These are phyloP conservation scores for Atlantisia rogersi DNA, from an alignment of 2,113 vertebrate genomes.

Conservation along the genomic window DNA sequence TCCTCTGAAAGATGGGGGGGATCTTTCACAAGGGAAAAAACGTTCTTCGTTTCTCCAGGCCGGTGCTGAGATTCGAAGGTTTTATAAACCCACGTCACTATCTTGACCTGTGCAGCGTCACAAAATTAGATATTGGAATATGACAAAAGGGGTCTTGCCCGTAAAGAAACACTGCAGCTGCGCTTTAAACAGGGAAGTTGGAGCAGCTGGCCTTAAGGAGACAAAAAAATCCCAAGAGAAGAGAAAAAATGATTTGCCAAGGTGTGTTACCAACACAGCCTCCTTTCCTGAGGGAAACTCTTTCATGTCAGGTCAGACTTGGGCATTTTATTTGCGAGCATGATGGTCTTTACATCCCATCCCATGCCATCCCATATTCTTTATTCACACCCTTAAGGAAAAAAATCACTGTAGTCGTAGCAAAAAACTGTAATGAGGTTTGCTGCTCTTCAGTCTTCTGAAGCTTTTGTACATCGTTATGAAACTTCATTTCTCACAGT, in stretches of 20 bases:
- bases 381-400: neutral
- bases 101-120: neutral
- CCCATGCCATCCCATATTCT: fast-evolving
- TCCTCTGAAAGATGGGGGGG: no score
- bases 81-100: neutral
- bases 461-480: neutral
- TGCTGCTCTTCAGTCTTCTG: neutral
- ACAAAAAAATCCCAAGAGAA: neutral
- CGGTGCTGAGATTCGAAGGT: neutral
- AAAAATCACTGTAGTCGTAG: neutral
- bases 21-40: neutral
- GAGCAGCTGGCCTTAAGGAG: neutral
- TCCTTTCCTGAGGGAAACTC: neutral
- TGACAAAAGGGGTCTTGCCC: neutral
- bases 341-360: neutral
- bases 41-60: neutral
- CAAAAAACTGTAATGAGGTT: neutral
- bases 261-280: neutral
- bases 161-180: neutral
- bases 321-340: neutral
- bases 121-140: neutral
- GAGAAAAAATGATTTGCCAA: neutral
- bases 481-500: neutral
- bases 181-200: neutral
- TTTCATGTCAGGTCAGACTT: neutral